Evolutionary conservation across 2,113 vertebrate genomes (phyloP).

Genomic region (Syngnathoides biaculeatus): DNA sequence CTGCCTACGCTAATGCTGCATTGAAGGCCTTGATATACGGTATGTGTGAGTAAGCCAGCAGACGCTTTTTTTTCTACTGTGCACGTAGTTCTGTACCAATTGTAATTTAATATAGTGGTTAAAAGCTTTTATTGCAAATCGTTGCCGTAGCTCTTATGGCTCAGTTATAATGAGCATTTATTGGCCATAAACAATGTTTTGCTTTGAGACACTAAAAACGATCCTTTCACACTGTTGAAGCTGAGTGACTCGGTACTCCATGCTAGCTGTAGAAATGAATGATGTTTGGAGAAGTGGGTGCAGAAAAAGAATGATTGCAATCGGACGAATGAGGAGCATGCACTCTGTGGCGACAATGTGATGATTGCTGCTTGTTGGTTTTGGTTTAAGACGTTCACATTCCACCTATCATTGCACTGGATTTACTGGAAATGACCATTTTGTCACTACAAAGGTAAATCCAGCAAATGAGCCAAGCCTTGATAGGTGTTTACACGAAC

Average conservation of each 20-base stretch:
- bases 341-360: not conserved
- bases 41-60: slow-evolving; percentile 6
- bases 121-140: slow-evolving; percentile 52
- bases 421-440: not conserved
- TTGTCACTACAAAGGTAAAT: not conserved
- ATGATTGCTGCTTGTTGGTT: slow-evolving; percentile 1
- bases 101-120: slow-evolving; percentile 53
- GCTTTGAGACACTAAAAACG: slow-evolving; percentile 43
- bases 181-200: slow-evolving; percentile 47
- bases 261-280: not conserved
- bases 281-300: not conserved
- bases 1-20: slow-evolving; percentile 1
- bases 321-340: not conserved
- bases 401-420: not conserved
- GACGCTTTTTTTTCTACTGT: slow-evolving; percentile 30
- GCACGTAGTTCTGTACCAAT: slow-evolving; percentile 28
- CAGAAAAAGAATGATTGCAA: not conserved
- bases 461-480: not conserved
- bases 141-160: slow-evolving; percentile 41
- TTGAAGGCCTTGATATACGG: slow-evolving; percentile 5
- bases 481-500: not conserved
- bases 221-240: slow-evolving; percentile 38
- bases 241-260: slow-evolving; percentile 24
- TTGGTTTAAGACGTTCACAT: not conserved
- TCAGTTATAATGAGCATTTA: slow-evolving; percentile 47